Evolutionary conservation across 1,140 invertebrate species (phyloP), one percentile per base, ranked within the genome.

Genomic region (Scaptomyza hsui): DNA sequence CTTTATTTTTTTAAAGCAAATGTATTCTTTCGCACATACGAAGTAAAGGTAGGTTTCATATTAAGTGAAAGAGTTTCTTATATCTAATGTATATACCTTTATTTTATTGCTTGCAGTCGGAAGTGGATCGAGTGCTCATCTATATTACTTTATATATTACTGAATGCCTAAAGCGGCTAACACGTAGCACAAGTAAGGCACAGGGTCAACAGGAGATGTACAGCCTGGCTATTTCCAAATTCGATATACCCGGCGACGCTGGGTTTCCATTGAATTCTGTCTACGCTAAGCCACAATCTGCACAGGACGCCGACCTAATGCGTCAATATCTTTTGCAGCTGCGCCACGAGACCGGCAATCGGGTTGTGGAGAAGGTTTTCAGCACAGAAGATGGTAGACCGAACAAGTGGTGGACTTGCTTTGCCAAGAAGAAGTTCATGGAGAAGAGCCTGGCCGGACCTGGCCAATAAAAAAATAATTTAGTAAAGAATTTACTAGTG

Each of bases 321-420:
- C 93, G 97, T 65, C 95, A 97, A 64, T 99, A 99, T 92, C 92
- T 99, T 13, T 95, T 96, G 74, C 99, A 99, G 93, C 90, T 99
- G 21, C 93, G 99, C 68, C 98, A 99, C 92, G 99, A 99, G 93
- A 97, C 97, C 39, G 98, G 98, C 10, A 91, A 94, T 26, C 94
- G 99, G 69, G 94, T 99, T 12, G 95, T 96, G 91, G 98, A 99
- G 60, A 97, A 96, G 93, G 98, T 98, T 0, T 99, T 98, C 92
- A 95, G 94, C 42, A 94, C 95, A 16, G 95, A 97, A 68, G 97
- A 97, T 92, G 97, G 97, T 1, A 98, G 98, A 89, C 98, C 99
- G 10, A 98, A 97, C 88, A 99, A 99, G 93, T 99, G 99, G 99
- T 99, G 99, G 99, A 93, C 99, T 24, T 99, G 99, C 90, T 99